Base-by-base conservation (phyloP, 2,888 invertebrate genomes). In the Drosophila trichaetosa region DNA sequence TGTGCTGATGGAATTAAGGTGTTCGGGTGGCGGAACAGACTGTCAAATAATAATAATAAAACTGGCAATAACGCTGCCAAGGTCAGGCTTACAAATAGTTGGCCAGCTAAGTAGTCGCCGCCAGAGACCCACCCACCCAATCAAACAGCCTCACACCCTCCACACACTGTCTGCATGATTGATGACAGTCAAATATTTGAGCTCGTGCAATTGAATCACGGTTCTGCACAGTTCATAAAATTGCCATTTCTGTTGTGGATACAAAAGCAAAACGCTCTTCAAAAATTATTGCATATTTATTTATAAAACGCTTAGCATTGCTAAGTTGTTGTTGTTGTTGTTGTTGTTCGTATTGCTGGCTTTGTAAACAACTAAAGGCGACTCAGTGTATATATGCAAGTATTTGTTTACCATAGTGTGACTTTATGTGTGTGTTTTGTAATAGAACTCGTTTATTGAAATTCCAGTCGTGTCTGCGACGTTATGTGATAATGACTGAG, bases 401-500 rank as follows among this genome's bases (percentile, higher is more conserved):
- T 31, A 36, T 24, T 29, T 72, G 21, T 60, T 61, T 59, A 46
- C 59, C 62, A 60, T 31, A 38, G 56, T 38, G 13, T 29, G 27
- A 29, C 57, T 59, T 49, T 49, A 38, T 54, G 52, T 63, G 51
- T 61, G 60, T 69, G 16, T 61, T 61, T 72, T 79, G 82, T 82
- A 71, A 82, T 80, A 74, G 68, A 82, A 82, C 82, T 70, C 77
- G 82, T 82, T 82, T 82, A 70, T 73, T 80, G 70, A 82, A 77
- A 80, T 82, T 82, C 82, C 75, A 82, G 61, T 63, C 67, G 69
- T 29, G 72, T 72, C 68, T 78, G 58, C 59, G 69, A 60, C 59
- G 73, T 76, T 82, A 74, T 82, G 56, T 70, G 79, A 79, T 81
- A 67, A 58, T 54, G 61, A 56, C 63, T 82, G 81, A 82, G 56